Evolutionary conservation across 2,888 invertebrate species (phyloP).

Genomic region (Rhodophaea formosa): DNA sequence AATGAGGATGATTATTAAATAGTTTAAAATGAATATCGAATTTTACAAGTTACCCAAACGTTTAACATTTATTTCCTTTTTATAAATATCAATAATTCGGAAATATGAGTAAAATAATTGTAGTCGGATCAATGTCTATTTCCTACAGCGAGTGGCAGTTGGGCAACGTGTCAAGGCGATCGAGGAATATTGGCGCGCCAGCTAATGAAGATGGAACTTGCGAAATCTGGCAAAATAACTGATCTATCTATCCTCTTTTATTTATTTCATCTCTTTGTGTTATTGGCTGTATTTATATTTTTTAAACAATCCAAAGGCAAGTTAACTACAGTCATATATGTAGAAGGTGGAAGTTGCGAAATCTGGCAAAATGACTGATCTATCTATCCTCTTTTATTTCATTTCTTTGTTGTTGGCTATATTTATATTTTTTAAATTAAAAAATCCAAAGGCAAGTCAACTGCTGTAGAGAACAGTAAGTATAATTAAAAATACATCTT

Average conservation of each 20-base stretch:
- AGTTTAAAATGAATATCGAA: too few relatives aligned
- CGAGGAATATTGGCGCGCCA: constrained; percentile 32
- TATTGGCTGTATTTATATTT: too few relatives aligned
- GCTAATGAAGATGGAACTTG: constrained; percentile 30
- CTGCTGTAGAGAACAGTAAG: too few relatives aligned
- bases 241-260: background rate
- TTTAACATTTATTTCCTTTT: too few relatives aligned
- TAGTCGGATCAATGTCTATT: constrained; percentile 1
- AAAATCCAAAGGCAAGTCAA: too few relatives aligned
- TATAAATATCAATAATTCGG: background rate
- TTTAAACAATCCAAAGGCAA: too few relatives aligned
- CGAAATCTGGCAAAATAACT: constrained; percentile 3
- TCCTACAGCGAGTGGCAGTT: constrained; percentile 15
- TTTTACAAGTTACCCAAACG: too few relatives aligned
- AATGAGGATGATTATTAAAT: too few relatives aligned
- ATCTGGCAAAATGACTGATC: background rate
- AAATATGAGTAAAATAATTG: background rate
- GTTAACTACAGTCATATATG: too few relatives aligned
- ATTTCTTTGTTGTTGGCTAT: too few relatives aligned
- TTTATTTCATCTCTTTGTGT: background rate
- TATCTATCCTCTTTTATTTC: background rate
- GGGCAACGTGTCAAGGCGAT: constrained; percentile 43
- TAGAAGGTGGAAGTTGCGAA: constrained; percentile 28
- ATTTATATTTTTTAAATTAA: too few relatives aligned
- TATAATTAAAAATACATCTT: too few relatives aligned